Evolutionary conservation across 2,113 vertebrate genomes (phyloP).

Genomic region (Empidonax traillii): DNA sequence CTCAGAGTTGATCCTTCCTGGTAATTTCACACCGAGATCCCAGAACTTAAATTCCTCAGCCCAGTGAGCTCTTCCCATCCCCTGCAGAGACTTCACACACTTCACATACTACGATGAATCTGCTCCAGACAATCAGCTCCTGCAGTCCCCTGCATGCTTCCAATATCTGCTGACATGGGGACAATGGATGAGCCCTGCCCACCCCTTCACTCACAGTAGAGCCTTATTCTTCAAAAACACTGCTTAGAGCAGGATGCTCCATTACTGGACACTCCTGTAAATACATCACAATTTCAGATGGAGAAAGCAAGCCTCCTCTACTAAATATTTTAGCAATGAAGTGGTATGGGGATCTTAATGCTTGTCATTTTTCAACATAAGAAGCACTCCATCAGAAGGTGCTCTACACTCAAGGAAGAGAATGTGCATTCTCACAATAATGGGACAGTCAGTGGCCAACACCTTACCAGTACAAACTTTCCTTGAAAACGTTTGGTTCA

Average conservation of each 20-base stretch:
- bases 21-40: not conserved
- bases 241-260: not conserved
- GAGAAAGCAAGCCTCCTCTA: constrained; percentile 22
- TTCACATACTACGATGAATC: constrained; percentile 20
- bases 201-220: not conserved
- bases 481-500: constrained; percentile 39
- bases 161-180: constrained; percentile 21
- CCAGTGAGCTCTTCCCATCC: not conserved
- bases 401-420: not conserved
- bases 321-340: constrained; percentile 54
- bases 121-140: constrained; percentile 42
- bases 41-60: not conserved
- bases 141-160: not conserved
- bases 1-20: not conserved
- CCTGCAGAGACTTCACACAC: not conserved
- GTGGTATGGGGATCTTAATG: constrained; percentile 13
- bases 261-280: not conserved
- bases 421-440: constrained; percentile 31
- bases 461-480: constrained; percentile 22
- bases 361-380: constrained; percentile 28
- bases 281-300: not conserved
- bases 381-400: constrained; percentile 19
- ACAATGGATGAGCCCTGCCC: not conserved
- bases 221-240: constrained; percentile 22
- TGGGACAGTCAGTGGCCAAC: not conserved